A percentile compares a stretch with the other conserved stretches of the same genome.
Conservation (phyloP, 2,113 vertebrate species). For the Dromaius novaehollandiae region DNA sequence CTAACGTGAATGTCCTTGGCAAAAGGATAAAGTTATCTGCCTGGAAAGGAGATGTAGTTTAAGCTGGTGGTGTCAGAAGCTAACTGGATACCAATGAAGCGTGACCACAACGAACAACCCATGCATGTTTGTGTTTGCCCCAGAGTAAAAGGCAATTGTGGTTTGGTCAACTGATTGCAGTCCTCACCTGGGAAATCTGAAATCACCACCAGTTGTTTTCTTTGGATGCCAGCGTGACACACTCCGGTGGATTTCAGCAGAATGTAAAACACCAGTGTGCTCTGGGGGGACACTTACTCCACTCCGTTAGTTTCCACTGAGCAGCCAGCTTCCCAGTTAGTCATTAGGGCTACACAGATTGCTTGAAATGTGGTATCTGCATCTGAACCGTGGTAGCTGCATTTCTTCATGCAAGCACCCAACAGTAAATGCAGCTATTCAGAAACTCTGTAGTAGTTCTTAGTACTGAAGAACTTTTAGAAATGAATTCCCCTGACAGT, state of each 20-base stretch:
- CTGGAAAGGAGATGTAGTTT: conserved; percentile 38
- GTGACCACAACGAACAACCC: conserved; percentile 18
- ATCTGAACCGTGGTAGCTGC: not conserved
- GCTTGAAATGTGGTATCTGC: not conserved
- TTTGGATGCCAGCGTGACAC: conserved; percentile 34
- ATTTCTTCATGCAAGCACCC: not conserved
- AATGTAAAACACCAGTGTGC: conserved; percentile 51
- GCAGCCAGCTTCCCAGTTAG: not conserved
- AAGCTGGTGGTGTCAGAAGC: conserved; percentile 41
- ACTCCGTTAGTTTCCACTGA: conserved; percentile 44
- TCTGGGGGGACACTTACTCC: not conserved
- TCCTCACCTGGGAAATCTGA: conserved; percentile 73
- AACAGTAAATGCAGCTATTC: not conserved
- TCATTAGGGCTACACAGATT: not conserved
- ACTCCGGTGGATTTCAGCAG: conserved; percentile 48
- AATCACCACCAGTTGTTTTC: conserved; percentile 75
- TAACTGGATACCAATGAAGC: conserved; percentile 29
- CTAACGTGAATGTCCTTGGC: conserved; percentile 49
- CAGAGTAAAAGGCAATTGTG: conserved; percentile 51
- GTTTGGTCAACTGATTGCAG: conserved; percentile 57
- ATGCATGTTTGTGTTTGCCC: conserved; percentile 33
- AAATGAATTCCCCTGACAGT: not conserved
- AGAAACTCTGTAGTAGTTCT: not conserved
- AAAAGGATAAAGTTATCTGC: conserved; percentile 57
- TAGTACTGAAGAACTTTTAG: not conserved